Evolutionary conservation across 2,113 vertebrate genomes (phyloP), one percentile per base, ranked within the genome.

Genomic region (Chroicocephalus ridibundus): DNA sequence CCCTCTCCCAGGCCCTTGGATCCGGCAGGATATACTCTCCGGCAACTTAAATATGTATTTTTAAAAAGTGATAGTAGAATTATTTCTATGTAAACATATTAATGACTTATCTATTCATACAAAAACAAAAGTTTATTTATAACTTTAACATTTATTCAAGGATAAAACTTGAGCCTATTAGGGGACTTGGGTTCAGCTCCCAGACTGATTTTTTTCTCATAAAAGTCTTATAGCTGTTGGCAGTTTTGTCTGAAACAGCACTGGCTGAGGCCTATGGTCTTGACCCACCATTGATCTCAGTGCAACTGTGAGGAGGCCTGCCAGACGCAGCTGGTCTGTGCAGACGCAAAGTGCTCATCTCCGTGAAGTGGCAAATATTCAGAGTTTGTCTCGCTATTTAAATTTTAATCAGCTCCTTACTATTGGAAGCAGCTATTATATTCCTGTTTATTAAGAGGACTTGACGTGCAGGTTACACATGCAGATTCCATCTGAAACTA

Each of bases 231-330:
- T 0, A 29, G 8, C 11, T 82, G 10, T 47, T 82, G 14, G 7
- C 34, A 80, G 31, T n/a, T 87, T 62, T 40, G 17, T 69, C 49
- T 85, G 55, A 78, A 88, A 44, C 10, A 26, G 15, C 2, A 2
- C 27, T 25, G 5, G 14, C 38, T 76, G 58, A 90, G 44, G 1
- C 0, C 11, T 55, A 6, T 0, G 1, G 15, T 46, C 52, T 72
- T 51, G 36, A 69, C 32, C 13, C 21, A 57, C 57, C 4, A 1
- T 6, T 40, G 15, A 80, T 64, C 17, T 76, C 65, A 44, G 31
- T 22, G 27, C 8, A 60, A 7, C 31, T 8, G 9, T 40, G 22
- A 52, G 60, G 15, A 92, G 25, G 16, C 31, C 54, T 36, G 19
- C 14, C 54, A 61, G n/a, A 27, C 29, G 44, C 52, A 44, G 21